A percentile compares a stretch with the other conserved stretches of the same genome.
Conservation (phyloP, 2,797 vertebrate species). For the Falco peregrinus region DNA sequence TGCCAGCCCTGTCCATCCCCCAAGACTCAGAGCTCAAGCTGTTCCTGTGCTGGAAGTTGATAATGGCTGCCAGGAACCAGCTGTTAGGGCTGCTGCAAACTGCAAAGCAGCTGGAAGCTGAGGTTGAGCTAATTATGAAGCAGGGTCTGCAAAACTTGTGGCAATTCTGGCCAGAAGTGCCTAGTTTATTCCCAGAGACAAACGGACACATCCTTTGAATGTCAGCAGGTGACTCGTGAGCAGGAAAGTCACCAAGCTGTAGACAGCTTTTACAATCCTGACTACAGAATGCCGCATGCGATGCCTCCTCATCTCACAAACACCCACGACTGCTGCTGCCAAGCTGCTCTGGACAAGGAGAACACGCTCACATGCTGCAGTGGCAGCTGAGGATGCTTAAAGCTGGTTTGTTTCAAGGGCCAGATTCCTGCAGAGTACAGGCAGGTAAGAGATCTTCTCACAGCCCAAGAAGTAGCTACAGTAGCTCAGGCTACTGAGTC, state of each 20-base stretch:
- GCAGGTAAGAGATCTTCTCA: not conserved
- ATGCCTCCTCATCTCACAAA: not conserved
- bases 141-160: not conserved
- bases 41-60: not conserved
- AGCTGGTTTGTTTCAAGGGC: not conserved
- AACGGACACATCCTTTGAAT: not conserved
- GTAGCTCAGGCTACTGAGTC: not conserved
- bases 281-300: not conserved
- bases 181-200: not conserved
- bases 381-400: not conserved
- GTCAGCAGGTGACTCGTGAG: not conserved
- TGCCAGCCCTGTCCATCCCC: not conserved
- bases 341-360: conserved; percentile 34
- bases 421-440: not conserved
- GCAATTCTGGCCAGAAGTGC: not conserved
- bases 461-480: not conserved
- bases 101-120: not conserved
- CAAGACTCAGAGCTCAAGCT: not conserved
- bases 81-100: not conserved
- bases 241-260: not conserved
- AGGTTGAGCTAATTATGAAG: not conserved
- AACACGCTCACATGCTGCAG: not conserved
- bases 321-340: not conserved
- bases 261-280: not conserved
- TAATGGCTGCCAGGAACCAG: conserved; percentile 26